Evolutionary conservation across 2,113 vertebrate genomes (phyloP).

Genomic region (Calidris pygmaea): DNA sequence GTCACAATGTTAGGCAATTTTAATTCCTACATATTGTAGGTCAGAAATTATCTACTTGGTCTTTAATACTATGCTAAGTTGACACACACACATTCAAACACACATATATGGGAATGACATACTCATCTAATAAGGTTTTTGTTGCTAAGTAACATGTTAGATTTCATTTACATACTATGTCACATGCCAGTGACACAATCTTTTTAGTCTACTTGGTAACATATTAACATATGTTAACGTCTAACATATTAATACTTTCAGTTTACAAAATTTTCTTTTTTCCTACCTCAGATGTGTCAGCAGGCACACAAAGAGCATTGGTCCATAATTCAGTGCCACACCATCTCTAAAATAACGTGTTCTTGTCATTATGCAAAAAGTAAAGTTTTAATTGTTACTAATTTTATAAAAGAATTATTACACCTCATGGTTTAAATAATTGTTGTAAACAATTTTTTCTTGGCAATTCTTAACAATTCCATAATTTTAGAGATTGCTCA

Average conservation of each 20-base stretch:
- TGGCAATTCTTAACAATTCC: background rate
- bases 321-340: background rate
- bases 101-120: background rate
- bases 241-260: background rate
- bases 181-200: background rate
- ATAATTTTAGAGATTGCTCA: background rate
- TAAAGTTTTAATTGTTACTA: background rate
- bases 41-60: background rate
- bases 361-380: background rate
- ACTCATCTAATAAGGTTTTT: background rate
- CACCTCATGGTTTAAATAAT: background rate
- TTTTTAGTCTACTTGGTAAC: background rate
- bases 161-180: background rate
- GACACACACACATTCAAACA: background rate
- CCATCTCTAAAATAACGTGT: background rate
- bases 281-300: background rate
- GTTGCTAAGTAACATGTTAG: background rate
- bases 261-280: background rate
- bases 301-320: background rate
- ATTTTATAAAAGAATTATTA: background rate
- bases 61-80: background rate
- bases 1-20: background rate
- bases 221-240: no score
- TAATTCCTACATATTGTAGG: background rate
- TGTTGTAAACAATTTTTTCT: background rate